phyloP scores from a whole-genome alignment of 2,113 vertebrate genomes.

The Pachypanchax playfairii region DNA sequence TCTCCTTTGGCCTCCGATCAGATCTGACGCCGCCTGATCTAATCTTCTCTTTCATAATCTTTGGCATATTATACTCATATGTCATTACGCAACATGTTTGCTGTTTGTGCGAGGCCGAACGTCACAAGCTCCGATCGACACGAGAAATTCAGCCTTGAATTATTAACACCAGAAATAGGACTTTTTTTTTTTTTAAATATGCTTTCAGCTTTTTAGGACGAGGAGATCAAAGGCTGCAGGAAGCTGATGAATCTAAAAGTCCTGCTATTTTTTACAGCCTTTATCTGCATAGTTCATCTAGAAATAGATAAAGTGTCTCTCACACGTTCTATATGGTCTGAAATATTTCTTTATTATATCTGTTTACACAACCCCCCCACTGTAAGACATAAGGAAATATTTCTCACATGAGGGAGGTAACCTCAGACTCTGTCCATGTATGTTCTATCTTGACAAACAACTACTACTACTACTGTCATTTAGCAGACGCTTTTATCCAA shows the following conservation, averaged over 20 bases:
- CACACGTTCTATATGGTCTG: not conserved
- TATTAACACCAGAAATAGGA: conserved; percentile 30
- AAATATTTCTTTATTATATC: not conserved
- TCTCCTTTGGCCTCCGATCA: conserved; percentile 32
- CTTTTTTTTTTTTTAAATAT: not conserved
- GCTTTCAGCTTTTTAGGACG: not conserved
- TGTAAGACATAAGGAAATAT: not conserved
- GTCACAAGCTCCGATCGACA: conserved; percentile 26
- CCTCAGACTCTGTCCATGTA: too few relatives aligned
- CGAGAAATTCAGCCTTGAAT: conserved; percentile 1
- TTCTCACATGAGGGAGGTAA: too few relatives aligned
- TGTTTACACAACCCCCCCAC: not conserved
- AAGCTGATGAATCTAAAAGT: not conserved
- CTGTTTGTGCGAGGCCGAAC: conserved; percentile 10
- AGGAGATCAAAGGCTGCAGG: not conserved
- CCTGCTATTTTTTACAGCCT: too few relatives aligned
- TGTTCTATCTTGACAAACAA: too few relatives aligned
- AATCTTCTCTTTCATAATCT: conserved; percentile 18
- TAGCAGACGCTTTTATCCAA: too few relatives aligned
- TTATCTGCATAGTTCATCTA: not conserved
- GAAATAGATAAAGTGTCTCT: too few relatives aligned
- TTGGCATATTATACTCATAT: conserved; percentile 1
- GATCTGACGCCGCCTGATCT: conserved; percentile 40
- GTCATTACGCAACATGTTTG: not conserved
- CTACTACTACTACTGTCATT: too few relatives aligned